These are phyloP conservation scores for Theodoxus fluviatilis DNA, from an alignment of 2,888 invertebrate genomes.

Conservation along the genomic window DNA sequence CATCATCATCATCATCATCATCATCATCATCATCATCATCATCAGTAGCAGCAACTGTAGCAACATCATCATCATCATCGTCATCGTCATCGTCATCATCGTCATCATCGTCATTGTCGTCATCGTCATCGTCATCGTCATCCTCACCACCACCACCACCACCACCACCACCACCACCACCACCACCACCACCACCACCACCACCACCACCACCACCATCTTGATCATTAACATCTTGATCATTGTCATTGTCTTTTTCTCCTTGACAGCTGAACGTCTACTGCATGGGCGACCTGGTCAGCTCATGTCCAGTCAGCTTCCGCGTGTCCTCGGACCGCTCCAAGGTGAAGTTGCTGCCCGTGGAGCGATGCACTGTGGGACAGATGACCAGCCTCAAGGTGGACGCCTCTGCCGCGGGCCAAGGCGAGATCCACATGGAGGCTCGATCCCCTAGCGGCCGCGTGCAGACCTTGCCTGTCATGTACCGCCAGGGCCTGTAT, in stretches of 20 bases:
- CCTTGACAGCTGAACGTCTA: slow-evolving; percentile 69
- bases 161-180: too few relatives aligned
- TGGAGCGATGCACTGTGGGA: slow-evolving; percentile 51
- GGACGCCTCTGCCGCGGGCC: slow-evolving; percentile 69
- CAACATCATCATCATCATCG: too few relatives aligned
- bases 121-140: neutral
- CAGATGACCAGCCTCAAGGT: slow-evolving; percentile 65
- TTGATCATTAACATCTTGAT: neutral
- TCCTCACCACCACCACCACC: too few relatives aligned
- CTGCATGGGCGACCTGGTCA: slow-evolving; percentile 71
- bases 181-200: too few relatives aligned
- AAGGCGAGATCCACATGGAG: slow-evolving; percentile 86
- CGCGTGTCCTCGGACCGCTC: slow-evolving; percentile 86
- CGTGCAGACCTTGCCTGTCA: slow-evolving; percentile 77
- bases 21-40: too few relatives aligned
- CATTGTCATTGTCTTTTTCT: neutral
- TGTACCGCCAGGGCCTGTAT: slow-evolving; percentile 69
- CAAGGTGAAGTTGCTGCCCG: slow-evolving; percentile 73
- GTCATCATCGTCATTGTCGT: neutral
- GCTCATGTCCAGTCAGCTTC: slow-evolving; percentile 77
- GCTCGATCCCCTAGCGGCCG: slow-evolving; percentile 90
- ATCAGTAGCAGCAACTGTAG: too few relatives aligned
- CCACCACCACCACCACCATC: neutral
- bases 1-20: too few relatives aligned
- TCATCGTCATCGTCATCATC: neutral